Conservation (phyloP, 30 jellyfish, hydroid and myxozoan genomes). For the Turritopsis dohrnii region DNA sequence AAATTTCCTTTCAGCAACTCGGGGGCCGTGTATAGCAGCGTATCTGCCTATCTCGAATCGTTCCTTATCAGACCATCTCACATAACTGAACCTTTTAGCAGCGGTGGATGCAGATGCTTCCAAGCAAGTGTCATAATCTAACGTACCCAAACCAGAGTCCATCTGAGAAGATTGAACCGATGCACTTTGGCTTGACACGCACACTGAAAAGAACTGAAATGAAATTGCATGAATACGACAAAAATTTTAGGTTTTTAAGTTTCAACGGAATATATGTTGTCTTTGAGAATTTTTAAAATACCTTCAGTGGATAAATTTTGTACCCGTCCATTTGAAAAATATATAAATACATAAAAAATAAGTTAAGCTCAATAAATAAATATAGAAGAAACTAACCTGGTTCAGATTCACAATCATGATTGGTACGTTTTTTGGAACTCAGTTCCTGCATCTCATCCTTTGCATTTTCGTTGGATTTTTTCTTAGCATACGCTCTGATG, state of each 20-base stretch:
- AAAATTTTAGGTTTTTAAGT: no score
- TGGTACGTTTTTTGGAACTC: not conserved
- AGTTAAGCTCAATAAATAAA: no score
- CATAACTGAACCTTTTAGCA: not conserved
- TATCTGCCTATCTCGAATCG: not conserved
- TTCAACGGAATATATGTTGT: no score
- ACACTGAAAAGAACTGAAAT: no score
- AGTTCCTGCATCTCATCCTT: not conserved
- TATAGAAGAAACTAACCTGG: not conserved
- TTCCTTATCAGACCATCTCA: not conserved
- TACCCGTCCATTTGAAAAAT: no score
- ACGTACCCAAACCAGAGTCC: not conserved
- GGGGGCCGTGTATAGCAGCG: not conserved
- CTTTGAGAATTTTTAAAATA: no score
- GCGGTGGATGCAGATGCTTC: conserved; percentile 12
- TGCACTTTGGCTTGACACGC: no score
- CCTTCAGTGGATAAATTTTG: no score
- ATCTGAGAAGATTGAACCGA: no score
- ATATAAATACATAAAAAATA: no score
- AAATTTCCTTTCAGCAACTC: not conserved
- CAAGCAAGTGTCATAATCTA: not conserved
- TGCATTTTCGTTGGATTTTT: not conserved
- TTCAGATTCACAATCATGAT: not conserved
- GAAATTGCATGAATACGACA: no score
- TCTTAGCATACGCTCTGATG: not conserved